phyloP scores from a whole-genome alignment of 2,797 vertebrate genomes.

The Gallinago nigripennis region DNA sequence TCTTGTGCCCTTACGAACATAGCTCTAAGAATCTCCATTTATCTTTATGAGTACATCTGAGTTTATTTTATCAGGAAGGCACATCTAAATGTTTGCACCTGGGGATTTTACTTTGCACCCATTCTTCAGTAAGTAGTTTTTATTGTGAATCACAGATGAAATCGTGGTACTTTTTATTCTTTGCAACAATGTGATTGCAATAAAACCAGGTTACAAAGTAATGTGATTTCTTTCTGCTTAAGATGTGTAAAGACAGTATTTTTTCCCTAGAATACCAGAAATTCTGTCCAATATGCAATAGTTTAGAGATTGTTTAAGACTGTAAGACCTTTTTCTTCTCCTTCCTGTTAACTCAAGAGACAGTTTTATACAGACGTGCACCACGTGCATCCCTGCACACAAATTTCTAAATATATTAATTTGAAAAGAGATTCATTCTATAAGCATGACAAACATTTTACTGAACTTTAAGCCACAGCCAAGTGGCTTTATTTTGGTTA shows the following conservation, averaged over 20 bases:
- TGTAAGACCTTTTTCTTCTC: background rate
- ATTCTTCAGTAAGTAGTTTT: background rate
- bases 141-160: background rate
- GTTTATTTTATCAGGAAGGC: background rate
- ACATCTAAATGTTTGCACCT: background rate
- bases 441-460: fast-evolving
- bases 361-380: background rate
- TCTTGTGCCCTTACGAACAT: background rate
- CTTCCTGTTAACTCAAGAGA: background rate
- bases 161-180: background rate
- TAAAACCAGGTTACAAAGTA: background rate
- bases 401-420: background rate
- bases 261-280: background rate
- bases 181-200: background rate
- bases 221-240: background rate
- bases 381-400: background rate
- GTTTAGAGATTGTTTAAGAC: background rate
- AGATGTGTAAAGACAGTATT: background rate
- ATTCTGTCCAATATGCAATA: background rate
- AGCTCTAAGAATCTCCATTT: background rate
- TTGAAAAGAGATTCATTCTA: background rate
- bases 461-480: background rate
- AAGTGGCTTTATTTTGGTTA: background rate
- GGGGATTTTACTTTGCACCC: background rate
- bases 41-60: background rate